Conservation (phyloP, 2,888 invertebrate genomes). For the Parasteatoda lunata region DNA sequence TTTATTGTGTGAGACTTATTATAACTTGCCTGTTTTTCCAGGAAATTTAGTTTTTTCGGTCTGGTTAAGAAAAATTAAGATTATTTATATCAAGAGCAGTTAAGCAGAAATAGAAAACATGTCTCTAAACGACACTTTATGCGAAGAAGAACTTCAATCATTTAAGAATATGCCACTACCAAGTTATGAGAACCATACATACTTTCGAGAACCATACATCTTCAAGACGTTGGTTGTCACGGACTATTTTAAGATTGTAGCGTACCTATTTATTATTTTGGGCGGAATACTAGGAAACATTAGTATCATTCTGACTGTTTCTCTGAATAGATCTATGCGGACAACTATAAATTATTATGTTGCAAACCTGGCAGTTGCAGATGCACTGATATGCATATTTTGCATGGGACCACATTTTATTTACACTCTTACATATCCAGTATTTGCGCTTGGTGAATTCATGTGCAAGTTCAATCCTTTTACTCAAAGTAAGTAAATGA, state of each 20-base stretch:
- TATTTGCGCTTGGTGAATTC: slow-evolving; percentile 72
- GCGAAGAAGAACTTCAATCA: background rate
- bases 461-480: slow-evolving; percentile 73
- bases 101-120: no score
- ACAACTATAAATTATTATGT: slow-evolving; percentile 72
- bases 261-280: slow-evolving; percentile 71
- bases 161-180: background rate
- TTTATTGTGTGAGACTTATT: no score
- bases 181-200: background rate
- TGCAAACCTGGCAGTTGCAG: slow-evolving; percentile 73
- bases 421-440: slow-evolving; percentile 70
- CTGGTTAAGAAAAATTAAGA: no score
- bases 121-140: slow-evolving; percentile 9
- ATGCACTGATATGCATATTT: slow-evolving; percentile 72
- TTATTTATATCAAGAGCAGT: no score
- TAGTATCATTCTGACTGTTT: slow-evolving; percentile 72
- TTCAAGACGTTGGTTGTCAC: slow-evolving; percentile 44
- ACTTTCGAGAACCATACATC: background rate
- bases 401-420: slow-evolving; percentile 73
- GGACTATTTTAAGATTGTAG: slow-evolving; percentile 70
- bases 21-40: no score
- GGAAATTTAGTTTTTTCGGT: no score
- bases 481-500: slow-evolving; percentile 72
- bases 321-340: slow-evolving; percentile 71
- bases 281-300: slow-evolving; percentile 72